These are phyloP conservation scores for Diarsia dahlii DNA, from an alignment of 2,888 invertebrate species.

Conservation along the genomic window DNA sequence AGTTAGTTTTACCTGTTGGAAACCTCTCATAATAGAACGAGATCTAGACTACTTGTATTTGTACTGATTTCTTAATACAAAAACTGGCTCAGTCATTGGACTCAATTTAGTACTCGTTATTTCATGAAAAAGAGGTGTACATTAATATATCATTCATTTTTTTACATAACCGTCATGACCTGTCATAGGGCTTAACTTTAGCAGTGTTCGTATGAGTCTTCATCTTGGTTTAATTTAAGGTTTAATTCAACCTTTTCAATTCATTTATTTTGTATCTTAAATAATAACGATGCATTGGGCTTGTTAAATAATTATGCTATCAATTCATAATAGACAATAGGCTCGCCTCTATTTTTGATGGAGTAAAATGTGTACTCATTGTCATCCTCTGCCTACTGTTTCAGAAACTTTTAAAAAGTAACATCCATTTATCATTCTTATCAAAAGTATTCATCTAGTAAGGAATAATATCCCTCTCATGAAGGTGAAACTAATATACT, in stretches of 20 bases:
- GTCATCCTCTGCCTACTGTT: background rate
- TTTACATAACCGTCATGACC: background rate
- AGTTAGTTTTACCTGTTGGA: constrained; percentile 21
- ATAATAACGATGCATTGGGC: constrained; percentile 33
- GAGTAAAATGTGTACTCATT: constrained; percentile 1
- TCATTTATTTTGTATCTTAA: constrained; percentile 7
- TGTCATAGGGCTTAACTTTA: constrained; percentile 2
- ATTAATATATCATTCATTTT: background rate
- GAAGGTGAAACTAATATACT: constrained; percentile 44
- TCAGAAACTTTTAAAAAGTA: background rate
- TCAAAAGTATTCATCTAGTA: constrained; percentile 3
- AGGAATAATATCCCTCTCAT: constrained; percentile 22
- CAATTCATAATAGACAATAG: constrained; percentile 2
- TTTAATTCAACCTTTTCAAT: constrained; percentile 10
- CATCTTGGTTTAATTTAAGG: background rate
- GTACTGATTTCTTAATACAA: constrained; percentile 5
- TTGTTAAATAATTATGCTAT: constrained; percentile 17
- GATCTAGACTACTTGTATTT: constrained; percentile 6
- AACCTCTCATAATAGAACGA: background rate
- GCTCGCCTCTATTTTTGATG: background rate
- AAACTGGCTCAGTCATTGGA: background rate
- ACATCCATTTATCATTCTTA: background rate
- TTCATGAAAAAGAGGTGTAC: background rate
- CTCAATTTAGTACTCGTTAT: background rate
- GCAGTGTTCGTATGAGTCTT: background rate